phyloP scores from a whole-genome alignment of 2,888 invertebrate genomes.

The Perithous albicinctus region DNA sequence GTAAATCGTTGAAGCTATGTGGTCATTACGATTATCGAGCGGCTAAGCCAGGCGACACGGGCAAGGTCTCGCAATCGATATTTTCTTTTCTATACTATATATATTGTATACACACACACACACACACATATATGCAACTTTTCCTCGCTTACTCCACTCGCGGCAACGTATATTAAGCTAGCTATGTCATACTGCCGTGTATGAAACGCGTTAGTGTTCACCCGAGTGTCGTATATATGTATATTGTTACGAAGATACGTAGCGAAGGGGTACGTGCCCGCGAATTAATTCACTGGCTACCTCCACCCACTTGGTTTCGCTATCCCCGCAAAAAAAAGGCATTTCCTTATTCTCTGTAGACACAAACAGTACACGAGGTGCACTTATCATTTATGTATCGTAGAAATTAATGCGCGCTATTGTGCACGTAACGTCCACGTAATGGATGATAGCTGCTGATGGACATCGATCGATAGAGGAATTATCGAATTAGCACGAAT shows the following conservation, averaged over 20 bases:
- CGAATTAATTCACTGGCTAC: slow-evolving; percentile 18
- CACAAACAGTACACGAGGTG: neutral
- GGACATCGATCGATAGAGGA: neutral
- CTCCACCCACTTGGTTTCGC: too few relatives aligned
- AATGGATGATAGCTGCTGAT: slow-evolving; percentile 12
- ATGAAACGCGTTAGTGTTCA: slow-evolving; percentile 26
- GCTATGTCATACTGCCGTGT: slow-evolving; percentile 5
- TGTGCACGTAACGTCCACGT: slow-evolving; percentile 22
- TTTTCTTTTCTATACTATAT: slow-evolving; percentile 9
- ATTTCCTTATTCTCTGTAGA: slow-evolving; percentile 6
- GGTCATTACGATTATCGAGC: slow-evolving; percentile 72
- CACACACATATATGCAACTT: neutral
- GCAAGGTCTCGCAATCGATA: slow-evolving; percentile 76
- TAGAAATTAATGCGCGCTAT: slow-evolving; percentile 24
- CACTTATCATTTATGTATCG: slow-evolving; percentile 37
- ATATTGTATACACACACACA: too few relatives aligned
- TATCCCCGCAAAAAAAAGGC: neutral
- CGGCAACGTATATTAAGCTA: neutral
- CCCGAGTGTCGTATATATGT: slow-evolving; percentile 8
- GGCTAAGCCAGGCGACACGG: slow-evolving; percentile 42
- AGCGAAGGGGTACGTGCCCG: slow-evolving; percentile 6
- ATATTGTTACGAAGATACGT: slow-evolving; percentile 5
- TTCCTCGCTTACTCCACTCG: neutral
- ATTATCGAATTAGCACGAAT: slow-evolving; percentile 20
- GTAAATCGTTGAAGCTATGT: slow-evolving; percentile 39